Evolutionary conservation across 2,113 vertebrate species (phyloP), one percentile per base, ranked within the genome.

Genomic region (Poecile atricapillus): DNA sequence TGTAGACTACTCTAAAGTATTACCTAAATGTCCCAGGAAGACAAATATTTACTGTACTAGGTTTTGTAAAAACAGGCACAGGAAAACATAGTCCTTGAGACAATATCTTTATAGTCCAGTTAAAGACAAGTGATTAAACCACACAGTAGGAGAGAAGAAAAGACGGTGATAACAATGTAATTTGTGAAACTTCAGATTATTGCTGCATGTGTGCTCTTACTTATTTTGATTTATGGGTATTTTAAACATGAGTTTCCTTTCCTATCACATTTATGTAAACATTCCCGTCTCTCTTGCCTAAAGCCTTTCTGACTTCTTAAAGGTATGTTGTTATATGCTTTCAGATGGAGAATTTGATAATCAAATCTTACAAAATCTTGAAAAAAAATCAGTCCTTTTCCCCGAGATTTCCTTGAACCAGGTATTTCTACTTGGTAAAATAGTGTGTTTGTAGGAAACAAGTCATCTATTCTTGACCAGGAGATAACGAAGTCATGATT

Each of bases 111-210:
- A 77, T 46, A 69, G 92, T 83, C 67, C 53, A 84, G 82, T 89
- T 92, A 94, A 87, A 94, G 65, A 74, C 52, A 95, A 84, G 65
- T 79, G 73, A 91, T 92, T 92, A 94, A 94, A 92, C 24, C 27
- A 91, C 80, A 75, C 60, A 87, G 49, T 71, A 46, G 64, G 76
- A 93, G 56, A 92, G 80, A 95, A 74, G 50, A 73, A 46, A 90
- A 92, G 68, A 82, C 56, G 64, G 39, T 44, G 60, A 52, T 78
- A 94, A 75, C 33, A 77, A 30, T 31, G 44, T 70, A 78, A 90
- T 89, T 91, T 89, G 80, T 95, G 86, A 74, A 94, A 91, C 65
- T 94, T 95, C 60, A 78, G 60, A 87, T 56, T 53, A 64, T 31
- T 90, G 46, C 80, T 83, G 58, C 8, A 44, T 92, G 50, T 81